Percentiles rank a stretch among this genome's conserved stretches.
phyloP scores from a whole-genome alignment of 1,140 invertebrate species.

The Apolygus lucorum region DNA sequence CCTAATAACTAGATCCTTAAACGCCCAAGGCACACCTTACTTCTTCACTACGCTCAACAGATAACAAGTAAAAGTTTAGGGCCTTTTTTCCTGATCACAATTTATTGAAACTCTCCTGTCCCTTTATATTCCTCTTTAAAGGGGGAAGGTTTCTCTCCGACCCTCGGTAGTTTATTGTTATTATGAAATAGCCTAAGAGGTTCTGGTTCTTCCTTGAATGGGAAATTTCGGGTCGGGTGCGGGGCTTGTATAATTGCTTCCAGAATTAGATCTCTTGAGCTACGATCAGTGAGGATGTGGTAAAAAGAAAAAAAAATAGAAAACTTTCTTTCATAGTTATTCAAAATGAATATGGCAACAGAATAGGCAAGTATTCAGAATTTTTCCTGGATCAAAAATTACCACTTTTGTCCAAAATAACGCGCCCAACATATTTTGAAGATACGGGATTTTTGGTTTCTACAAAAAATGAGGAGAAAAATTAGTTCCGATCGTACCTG shows the following conservation, averaged over 20 bases:
- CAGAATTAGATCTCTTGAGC: constrained; percentile 20
- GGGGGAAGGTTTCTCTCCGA: neutral
- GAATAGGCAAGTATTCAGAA: too few relatives aligned
- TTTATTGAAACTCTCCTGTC: constrained; percentile 19
- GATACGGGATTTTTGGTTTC: too few relatives aligned
- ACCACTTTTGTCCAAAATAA: too few relatives aligned
- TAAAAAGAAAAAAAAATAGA: too few relatives aligned
- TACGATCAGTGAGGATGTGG: neutral
- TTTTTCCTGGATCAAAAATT: too few relatives aligned
- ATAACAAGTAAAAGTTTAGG: constrained; percentile 22
- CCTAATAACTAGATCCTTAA: constrained; percentile 20
- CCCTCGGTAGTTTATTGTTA: constrained; percentile 19
- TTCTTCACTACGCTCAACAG: constrained; percentile 14
- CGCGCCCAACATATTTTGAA: too few relatives aligned
- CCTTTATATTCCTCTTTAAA: neutral
- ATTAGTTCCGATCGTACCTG: too few relatives aligned
- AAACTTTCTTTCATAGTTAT: too few relatives aligned
- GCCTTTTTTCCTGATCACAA: constrained; percentile 20
- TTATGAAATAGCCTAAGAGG: constrained; percentile 19
- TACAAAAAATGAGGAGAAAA: too few relatives aligned
- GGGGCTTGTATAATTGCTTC: constrained; percentile 21
- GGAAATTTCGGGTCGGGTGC: neutral
- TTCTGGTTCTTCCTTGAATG: neutral
- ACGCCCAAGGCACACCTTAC: neutral
- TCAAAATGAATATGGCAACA: too few relatives aligned